Evolutionary conservation across 2,888 invertebrate species (phyloP).

Genomic region (Trissolcus brochymenae): DNA sequence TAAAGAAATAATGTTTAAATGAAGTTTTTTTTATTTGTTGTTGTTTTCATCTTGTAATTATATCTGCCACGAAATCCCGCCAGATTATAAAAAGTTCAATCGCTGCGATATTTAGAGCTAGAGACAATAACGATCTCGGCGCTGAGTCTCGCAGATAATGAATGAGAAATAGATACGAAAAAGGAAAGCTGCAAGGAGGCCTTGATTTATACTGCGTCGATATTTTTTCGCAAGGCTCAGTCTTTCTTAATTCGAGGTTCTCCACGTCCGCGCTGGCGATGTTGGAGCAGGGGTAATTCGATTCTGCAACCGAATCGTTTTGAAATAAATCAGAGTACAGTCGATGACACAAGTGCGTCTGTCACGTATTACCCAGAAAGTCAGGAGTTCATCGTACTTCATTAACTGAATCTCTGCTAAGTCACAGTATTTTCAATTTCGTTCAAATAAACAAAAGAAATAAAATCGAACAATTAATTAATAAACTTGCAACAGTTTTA

Average conservation of each 20-base stretch:
- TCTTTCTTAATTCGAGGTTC: conserved; percentile 75
- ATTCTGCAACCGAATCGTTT: conserved; percentile 72
- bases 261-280: conserved; percentile 56
- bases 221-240: conserved; percentile 74
- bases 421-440: background rate
- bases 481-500: no score
- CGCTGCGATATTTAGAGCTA: conserved; percentile 52
- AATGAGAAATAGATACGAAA: conserved; percentile 59
- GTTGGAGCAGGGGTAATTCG: conserved; percentile 68
- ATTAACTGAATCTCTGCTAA: conserved; percentile 7
- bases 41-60: conserved; percentile 13
- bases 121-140: conserved; percentile 55
- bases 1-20: no score
- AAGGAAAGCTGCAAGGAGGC: conserved; percentile 56
- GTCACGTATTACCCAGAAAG: conserved; percentile 42
- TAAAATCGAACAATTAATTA: no score
- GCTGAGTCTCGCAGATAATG: conserved; percentile 57
- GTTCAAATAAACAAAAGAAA: background rate
- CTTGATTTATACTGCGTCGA: conserved; percentile 73
- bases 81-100: conserved; percentile 52
- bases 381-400: background rate
- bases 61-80: no score
- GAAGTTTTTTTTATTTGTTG: conserved; percentile 1
- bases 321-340: conserved; percentile 73
- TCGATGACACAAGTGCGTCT: conserved; percentile 64